Conservation (phyloP, 2,113 vertebrate species). For the Brachyistius frenatus region DNA sequence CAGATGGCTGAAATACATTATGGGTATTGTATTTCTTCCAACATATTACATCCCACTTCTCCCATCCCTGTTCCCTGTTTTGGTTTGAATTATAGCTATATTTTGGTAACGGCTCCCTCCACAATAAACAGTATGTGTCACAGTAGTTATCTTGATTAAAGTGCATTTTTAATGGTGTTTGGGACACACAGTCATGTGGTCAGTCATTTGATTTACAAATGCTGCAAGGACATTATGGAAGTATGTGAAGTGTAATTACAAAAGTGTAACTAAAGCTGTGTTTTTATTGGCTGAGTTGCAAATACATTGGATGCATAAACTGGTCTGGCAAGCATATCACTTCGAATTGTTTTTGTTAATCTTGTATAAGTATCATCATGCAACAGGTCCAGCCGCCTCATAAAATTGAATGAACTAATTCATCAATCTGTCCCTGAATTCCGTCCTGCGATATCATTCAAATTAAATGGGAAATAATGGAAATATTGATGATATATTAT, state of each 20-base stretch:
- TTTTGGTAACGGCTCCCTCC: too few species aligned
- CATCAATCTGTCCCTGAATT: background rate
- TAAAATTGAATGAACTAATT: background rate
- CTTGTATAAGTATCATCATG: too few species aligned
- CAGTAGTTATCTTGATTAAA: background rate
- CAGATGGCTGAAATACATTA: background rate
- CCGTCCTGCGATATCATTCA: background rate
- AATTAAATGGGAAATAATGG: background rate
- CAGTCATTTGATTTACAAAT: background rate
- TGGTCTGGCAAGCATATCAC: too few species aligned
- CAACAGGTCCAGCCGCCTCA: background rate
- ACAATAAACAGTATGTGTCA: too few species aligned
- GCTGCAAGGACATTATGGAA: background rate
- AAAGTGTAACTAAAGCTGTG: too few species aligned
- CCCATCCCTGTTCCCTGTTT: background rate
- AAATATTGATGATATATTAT: background rate
- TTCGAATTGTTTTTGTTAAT: too few species aligned
- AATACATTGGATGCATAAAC: too few species aligned
- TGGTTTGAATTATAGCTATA: too few species aligned
- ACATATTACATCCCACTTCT: background rate
- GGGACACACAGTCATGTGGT: background rate
- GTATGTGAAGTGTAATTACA: background rate
- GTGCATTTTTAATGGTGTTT: background rate
- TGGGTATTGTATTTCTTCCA: background rate
- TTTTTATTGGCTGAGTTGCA: too few species aligned